phyloP scores from a whole-genome alignment of 2,113 vertebrate genomes.

The Platysteira castanea region DNA sequence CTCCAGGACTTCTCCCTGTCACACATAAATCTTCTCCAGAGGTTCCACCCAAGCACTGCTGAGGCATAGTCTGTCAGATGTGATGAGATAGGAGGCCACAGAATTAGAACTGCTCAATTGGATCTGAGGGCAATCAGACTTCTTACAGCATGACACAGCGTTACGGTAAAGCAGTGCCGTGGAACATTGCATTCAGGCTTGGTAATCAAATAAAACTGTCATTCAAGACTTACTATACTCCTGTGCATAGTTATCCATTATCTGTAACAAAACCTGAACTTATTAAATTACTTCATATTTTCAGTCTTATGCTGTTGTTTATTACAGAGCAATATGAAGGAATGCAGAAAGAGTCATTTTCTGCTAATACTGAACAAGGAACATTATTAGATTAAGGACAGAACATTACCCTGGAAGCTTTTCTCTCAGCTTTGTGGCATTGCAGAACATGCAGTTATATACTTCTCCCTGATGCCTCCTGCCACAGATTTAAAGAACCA shows the following conservation, averaged over 20 bases:
- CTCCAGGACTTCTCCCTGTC: neutral
- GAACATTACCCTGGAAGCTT: conserved; percentile 42
- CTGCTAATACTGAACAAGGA: conserved; percentile 35
- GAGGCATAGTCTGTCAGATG: neutral
- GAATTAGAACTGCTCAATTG: neutral
- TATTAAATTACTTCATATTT: conserved; percentile 42
- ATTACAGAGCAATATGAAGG: conserved; percentile 8
- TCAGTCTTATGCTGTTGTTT: conserved; percentile 18
- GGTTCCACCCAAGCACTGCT: neutral
- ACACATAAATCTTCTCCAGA: neutral
- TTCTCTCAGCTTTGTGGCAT: conserved; percentile 11
- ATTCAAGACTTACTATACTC: conserved; percentile 20
- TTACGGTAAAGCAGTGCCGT: neutral
- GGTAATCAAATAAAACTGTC: conserved; percentile 32
- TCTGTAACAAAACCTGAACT: conserved; percentile 37
- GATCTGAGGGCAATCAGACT: neutral
- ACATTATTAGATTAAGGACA: conserved; percentile 54
- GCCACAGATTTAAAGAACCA: neutral
- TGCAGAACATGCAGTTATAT: conserved; percentile 1
- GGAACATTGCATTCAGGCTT: neutral
- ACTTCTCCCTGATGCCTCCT: neutral
- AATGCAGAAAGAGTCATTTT: conserved; percentile 46
- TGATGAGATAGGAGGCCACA: neutral
- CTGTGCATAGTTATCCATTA: conserved; percentile 36
- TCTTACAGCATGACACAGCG: neutral